phyloP scores from a whole-genome alignment of 2,797 vertebrate species.

The Hozukius guyotensis region DNA sequence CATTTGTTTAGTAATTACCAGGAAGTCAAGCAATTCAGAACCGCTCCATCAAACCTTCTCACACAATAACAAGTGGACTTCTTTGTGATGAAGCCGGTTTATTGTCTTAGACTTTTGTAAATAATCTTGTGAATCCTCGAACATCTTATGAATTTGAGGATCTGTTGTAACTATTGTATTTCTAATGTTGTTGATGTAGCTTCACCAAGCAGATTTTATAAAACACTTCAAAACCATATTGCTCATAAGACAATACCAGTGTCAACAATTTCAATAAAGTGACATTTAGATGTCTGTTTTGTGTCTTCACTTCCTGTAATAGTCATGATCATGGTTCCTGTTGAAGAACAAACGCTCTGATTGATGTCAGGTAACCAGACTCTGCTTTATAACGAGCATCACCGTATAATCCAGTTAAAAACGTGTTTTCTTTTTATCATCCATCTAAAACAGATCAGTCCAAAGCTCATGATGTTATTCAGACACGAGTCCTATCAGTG shows the following conservation, averaged over 20 bases:
- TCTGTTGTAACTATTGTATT: not conserved
- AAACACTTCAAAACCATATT: not conserved
- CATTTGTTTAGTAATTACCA: not conserved
- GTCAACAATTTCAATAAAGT: slow-evolving; percentile 15
- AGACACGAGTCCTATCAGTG: not conserved
- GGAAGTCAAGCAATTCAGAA: not conserved
- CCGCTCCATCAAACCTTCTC: not conserved
- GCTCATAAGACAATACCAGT: not conserved
- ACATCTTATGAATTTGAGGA: not conserved
- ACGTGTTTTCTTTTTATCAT: not conserved
- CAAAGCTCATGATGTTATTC: not conserved
- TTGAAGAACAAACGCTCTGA: slow-evolving; percentile 26
- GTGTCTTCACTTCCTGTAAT: slow-evolving; percentile 4
- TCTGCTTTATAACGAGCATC: not conserved
- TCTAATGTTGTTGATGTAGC: not conserved
- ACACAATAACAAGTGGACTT: not conserved
- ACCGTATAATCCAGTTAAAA: slow-evolving; percentile 32
- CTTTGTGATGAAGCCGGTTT: not conserved
- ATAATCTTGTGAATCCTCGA: not conserved
- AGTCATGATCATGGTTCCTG: slow-evolving; percentile 3
- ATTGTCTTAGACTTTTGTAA: not conserved
- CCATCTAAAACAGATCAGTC: slow-evolving; percentile 11
- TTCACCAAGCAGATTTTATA: not conserved
- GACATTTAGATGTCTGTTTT: slow-evolving; percentile 4
- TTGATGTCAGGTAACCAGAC: slow-evolving; percentile 30